phyloP scores from a whole-genome alignment of 2,888 invertebrate species.

The Diarsia rubi region DNA sequence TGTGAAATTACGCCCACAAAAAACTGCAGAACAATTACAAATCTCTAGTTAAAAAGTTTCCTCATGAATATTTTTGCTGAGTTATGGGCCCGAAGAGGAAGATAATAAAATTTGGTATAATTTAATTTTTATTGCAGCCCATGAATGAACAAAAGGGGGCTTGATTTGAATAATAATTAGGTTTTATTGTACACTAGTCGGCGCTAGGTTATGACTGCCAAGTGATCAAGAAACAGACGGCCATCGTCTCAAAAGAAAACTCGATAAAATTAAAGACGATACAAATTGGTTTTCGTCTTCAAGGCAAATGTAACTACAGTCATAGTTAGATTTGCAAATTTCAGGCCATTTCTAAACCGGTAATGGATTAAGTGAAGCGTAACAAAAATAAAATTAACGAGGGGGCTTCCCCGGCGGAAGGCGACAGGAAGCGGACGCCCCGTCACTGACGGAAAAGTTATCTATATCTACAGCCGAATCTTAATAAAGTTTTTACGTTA shows the following conservation, averaged over 20 bases:
- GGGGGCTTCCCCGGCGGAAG: slow-evolving; percentile 83
- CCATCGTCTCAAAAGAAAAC: slow-evolving; percentile 18
- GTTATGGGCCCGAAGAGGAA: slow-evolving; percentile 82
- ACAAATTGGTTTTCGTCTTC: slow-evolving; percentile 32
- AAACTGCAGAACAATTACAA: slow-evolving; percentile 75
- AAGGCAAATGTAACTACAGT: slow-evolving; percentile 22
- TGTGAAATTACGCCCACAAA: slow-evolving; percentile 65
- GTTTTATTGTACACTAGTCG: slow-evolving; percentile 70
- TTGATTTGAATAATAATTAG: slow-evolving; percentile 83
- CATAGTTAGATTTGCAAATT: slow-evolving; percentile 48
- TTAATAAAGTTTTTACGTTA: slow-evolving; percentile 81
- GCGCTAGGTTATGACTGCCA: slow-evolving; percentile 58
- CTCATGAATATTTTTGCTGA: slow-evolving; percentile 85
- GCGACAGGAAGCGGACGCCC: slow-evolving; percentile 82
- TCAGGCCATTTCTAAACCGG: slow-evolving; percentile 71
- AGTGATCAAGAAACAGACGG: slow-evolving; percentile 39
- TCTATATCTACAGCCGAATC: slow-evolving; percentile 82
- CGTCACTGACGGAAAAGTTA: slow-evolving; percentile 81
- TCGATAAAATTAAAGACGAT: slow-evolving; percentile 11
- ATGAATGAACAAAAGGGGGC: slow-evolving; percentile 81
- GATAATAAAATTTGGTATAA: slow-evolving; percentile 85
- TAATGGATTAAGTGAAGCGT: slow-evolving; percentile 85
- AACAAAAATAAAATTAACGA: slow-evolving; percentile 88
- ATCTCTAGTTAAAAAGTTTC: slow-evolving; percentile 82
- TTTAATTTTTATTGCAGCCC: slow-evolving; percentile 84